Percentiles rank a stretch among this genome's conserved stretches.
Evolutionary conservation across 2,888 invertebrate species (phyloP).

Genomic region (Lasioglossum villosulum): DNA sequence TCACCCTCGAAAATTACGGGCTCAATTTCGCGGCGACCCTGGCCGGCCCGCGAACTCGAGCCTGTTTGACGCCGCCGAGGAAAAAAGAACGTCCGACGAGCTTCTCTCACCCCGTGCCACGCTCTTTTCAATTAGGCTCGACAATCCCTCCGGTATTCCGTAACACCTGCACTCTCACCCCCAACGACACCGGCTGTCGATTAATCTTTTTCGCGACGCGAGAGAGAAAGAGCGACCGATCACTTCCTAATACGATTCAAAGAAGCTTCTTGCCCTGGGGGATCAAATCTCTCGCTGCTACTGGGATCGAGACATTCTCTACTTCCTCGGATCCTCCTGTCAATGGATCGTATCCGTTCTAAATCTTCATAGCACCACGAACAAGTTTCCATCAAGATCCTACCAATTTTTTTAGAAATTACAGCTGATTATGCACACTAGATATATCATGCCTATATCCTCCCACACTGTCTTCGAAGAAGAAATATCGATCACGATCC

Average conservation of each 20-base stretch:
- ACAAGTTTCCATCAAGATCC: neutral
- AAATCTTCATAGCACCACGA: neutral
- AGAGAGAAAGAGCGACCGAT: conserved; percentile 16
- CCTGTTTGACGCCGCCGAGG: neutral
- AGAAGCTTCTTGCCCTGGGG: neutral
- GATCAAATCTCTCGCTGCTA: neutral
- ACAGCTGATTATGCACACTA: too few relatives aligned
- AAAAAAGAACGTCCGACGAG: neutral
- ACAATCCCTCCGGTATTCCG: conserved; percentile 12
- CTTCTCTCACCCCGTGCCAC: conserved; percentile 13
- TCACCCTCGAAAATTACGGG: conserved; percentile 45
- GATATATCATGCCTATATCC: too few relatives aligned
- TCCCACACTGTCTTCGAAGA: too few relatives aligned
- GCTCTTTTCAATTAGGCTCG: conserved; percentile 43
- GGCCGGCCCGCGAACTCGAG: neutral
- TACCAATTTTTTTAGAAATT: too few relatives aligned
- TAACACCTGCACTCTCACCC: conserved; percentile 25
- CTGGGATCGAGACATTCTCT: neutral
- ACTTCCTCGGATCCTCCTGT: neutral
- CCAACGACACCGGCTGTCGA: neutral
- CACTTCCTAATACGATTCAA: conserved; percentile 18
- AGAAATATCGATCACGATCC: conserved; percentile 3
- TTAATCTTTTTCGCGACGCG: conserved; percentile 39
- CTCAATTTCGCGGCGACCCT: conserved; percentile 48
- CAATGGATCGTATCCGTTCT: conserved; percentile 18